Base-by-base conservation (phyloP, 2,113 vertebrate species). In the Cygnus atratus region DNA sequence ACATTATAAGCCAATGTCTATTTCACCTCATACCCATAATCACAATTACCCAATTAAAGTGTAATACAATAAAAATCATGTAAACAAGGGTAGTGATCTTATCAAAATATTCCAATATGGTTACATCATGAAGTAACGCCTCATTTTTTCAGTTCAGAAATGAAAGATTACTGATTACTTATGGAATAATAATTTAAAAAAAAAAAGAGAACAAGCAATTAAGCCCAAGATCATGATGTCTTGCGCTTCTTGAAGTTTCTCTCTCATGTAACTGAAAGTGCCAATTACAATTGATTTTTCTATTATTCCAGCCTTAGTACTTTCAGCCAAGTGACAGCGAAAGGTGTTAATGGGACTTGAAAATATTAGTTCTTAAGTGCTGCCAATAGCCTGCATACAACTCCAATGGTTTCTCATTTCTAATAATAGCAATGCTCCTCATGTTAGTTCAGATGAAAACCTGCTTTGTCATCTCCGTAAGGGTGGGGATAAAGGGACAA, bases 401-500 rank as follows among this genome's bases (percentile, higher is more conserved):
- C 13, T 50, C 33, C 21, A 65, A n/a, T 10, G 8, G n/a, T 48
- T 90, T 93, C 46, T 88, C 26, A 28, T 59, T 78, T 54, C 84
- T 76, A 90, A 73, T 54, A 91, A 73, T 3, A 94, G 86, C 25
- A 58, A 31, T 44, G 48, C 52, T 88, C n/a, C 22, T 62, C 71
- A 83, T 25, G 26, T 31, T 70, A 72, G 31, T 59, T 76, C 33
- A 79, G 84, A 82, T 39, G 25, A 55, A 87, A 96, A 91, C 28
- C 65, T 94, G 96, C 96, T 95, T 92, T 89, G 88, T 96, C 96
- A 97, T 95, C 73, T 91, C 87, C 29, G 19, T 62, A 81, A 79
- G 80, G 62, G 81, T 46, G 77, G 66, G 74, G 66, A 84, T 55
- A 93, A 92, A 80, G 80, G 9, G 3, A 84, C 62, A 87, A 87